These are phyloP conservation scores for Epinephelus fuscoguttatus DNA, from an alignment of 2,113 vertebrate genomes.

Conservation along the genomic window DNA sequence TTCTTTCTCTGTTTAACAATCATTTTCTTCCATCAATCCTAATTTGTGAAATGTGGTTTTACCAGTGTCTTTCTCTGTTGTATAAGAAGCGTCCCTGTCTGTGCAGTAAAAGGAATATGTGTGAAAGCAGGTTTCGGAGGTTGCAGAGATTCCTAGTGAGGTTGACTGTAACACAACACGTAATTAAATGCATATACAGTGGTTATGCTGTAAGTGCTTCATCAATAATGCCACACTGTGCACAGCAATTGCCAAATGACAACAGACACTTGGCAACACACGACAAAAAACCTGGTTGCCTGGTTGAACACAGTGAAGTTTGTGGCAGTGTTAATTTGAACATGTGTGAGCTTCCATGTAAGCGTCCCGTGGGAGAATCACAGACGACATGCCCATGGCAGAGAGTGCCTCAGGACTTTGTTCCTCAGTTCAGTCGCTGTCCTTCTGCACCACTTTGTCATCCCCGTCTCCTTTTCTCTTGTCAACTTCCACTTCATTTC, in stretches of 20 bases:
- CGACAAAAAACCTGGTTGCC: background rate
- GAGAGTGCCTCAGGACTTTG: constrained; percentile 17
- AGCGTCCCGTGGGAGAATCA: constrained; percentile 6
- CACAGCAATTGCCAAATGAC: background rate
- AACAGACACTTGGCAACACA: constrained; percentile 1
- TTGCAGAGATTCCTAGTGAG: background rate
- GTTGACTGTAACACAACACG: background rate
- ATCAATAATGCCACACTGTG: background rate
- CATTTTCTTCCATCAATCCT: background rate
- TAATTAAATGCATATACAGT: background rate
- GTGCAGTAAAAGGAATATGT: background rate
- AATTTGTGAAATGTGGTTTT: background rate
- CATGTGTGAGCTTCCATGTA: background rate
- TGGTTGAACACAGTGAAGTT: background rate
- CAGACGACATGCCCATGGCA: background rate
- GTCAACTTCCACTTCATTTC: constrained; percentile 11
- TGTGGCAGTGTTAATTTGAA: constrained; percentile 26
- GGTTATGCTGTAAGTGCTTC: background rate
- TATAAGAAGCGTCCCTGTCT: background rate
- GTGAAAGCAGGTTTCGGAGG: background rate
- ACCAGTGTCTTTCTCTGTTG: background rate
- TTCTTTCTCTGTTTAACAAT: background rate
- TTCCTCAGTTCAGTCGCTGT: constrained; percentile 36
- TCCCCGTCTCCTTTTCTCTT: background rate
- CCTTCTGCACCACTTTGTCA: constrained; percentile 14